phyloP scores from a whole-genome alignment of 2,113 vertebrate species.

The Lophius piscatorius region DNA sequence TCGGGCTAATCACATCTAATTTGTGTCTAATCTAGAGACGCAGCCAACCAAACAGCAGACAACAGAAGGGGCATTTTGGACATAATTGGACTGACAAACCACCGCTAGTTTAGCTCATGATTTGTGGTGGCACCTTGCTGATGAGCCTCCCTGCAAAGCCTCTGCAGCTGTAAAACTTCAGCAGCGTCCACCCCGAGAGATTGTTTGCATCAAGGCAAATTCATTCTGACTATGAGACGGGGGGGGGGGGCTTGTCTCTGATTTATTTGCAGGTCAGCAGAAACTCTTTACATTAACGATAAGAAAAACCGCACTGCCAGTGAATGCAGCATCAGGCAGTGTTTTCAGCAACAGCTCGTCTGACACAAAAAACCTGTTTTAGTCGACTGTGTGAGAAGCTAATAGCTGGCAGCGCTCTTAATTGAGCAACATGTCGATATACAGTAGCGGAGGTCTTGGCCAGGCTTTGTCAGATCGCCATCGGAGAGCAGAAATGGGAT shows the following conservation, averaged over 20 bases:
- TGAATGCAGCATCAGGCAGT: slow-evolving; percentile 26
- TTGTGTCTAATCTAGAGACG: slow-evolving; percentile 26
- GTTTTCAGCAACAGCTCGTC: slow-evolving; percentile 18
- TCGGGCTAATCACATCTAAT: slow-evolving; percentile 28
- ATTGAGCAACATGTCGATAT: too few relatives aligned
- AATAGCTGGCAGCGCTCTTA: too few relatives aligned
- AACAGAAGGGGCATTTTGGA: slow-evolving; percentile 27
- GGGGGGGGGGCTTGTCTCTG: too few relatives aligned
- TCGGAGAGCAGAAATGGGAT: neutral
- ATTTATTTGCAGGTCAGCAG: slow-evolving; percentile 58
- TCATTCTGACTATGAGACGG: slow-evolving; percentile 12
- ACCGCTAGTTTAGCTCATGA: slow-evolving; percentile 27
- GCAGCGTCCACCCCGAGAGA: slow-evolving; percentile 1
- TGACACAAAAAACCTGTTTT: neutral
- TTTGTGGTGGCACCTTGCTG: slow-evolving; percentile 29
- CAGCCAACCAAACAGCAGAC: slow-evolving; percentile 13
- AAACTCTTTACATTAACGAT: slow-evolving; percentile 54
- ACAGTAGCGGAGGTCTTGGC: too few relatives aligned
- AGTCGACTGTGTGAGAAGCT: neutral
- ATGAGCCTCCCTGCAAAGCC: slow-evolving; percentile 29
- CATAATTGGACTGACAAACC: slow-evolving; percentile 50
- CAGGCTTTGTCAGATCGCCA: neutral
- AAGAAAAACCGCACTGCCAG: slow-evolving; percentile 54
- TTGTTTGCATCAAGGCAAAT: slow-evolving; percentile 14
- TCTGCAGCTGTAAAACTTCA: slow-evolving; percentile 8